These are phyloP conservation scores for Adelosebastes latens DNA, from an alignment of 2,797 vertebrate species.

Conservation along the genomic window DNA sequence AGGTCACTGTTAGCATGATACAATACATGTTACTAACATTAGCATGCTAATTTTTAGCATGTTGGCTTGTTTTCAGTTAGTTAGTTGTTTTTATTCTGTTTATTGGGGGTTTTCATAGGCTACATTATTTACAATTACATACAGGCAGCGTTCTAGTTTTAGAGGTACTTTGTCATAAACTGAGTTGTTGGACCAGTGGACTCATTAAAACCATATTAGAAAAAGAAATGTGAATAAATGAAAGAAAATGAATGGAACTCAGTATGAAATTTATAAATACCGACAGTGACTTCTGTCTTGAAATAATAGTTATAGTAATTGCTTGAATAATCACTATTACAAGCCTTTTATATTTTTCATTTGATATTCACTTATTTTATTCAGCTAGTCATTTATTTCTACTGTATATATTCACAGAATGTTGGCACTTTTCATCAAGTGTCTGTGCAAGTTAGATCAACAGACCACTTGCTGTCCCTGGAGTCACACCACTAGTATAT, in stretches of 20 bases:
- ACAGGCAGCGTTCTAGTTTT: no score
- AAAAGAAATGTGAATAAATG: no score
- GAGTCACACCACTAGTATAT: background rate
- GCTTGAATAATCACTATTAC: background rate
- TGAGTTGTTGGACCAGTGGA: no score
- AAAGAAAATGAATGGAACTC: no score
- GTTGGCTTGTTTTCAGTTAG: no score
- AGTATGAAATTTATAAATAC: no score
- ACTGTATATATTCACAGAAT: background rate
- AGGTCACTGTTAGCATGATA: background rate
- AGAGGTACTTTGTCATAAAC: no score
- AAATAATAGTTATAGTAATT: background rate
- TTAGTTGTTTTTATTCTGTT: no score
- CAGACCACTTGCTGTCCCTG: background rate
- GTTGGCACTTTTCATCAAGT: background rate
- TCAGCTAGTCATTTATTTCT: background rate
- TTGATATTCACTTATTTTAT: background rate
- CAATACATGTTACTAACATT: background rate
- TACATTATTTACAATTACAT: no score
- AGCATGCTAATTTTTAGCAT: background rate
- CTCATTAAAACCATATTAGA: no score
- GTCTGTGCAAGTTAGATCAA: background rate
- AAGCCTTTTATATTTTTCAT: background rate
- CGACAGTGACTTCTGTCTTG: background rate
- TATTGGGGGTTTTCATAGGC: no score